A percentile compares a stretch with the other conserved stretches of the same genome.
phyloP scores from a whole-genome alignment of 2,888 invertebrate genomes.

The Lacanobia oleracea region DNA sequence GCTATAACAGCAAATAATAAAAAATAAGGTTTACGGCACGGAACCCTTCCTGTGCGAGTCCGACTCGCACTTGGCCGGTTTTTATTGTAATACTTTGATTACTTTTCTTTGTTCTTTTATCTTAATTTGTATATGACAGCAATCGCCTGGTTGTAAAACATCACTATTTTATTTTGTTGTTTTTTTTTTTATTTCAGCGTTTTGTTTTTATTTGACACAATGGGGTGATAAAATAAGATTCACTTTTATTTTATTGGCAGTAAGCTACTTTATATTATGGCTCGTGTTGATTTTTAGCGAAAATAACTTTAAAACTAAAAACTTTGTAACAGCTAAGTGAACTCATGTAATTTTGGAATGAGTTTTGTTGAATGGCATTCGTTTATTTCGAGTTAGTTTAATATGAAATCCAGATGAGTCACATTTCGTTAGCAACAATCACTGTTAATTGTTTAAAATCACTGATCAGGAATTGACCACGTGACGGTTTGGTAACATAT shows the following conservation, averaged over 20 bases:
- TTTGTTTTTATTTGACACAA: conserved; percentile 25
- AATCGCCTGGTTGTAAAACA: conserved; percentile 13
- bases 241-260: conserved; percentile 35
- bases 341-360: neutral
- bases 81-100: conserved; percentile 27
- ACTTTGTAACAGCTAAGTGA: neutral
- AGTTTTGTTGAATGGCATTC: neutral
- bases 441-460: no score
- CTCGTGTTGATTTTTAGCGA: conserved; percentile 30
- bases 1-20: no score
- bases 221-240: conserved; percentile 28
- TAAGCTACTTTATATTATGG: neutral
- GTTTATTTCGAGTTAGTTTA: neutral
- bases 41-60: no score
- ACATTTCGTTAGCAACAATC: no score
- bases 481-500: neutral
- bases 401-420: neutral
- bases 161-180: conserved; percentile 10
- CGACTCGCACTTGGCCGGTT: no score
- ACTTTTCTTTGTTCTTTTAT: conserved; percentile 11
- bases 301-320: neutral
- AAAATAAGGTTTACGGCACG: no score
- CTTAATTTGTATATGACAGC: conserved; percentile 30
- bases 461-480: neutral
- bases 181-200: neutral